These are phyloP conservation scores for Oegoconia quadripuncta DNA, from an alignment of 2,888 invertebrate species.

Conservation along the genomic window DNA sequence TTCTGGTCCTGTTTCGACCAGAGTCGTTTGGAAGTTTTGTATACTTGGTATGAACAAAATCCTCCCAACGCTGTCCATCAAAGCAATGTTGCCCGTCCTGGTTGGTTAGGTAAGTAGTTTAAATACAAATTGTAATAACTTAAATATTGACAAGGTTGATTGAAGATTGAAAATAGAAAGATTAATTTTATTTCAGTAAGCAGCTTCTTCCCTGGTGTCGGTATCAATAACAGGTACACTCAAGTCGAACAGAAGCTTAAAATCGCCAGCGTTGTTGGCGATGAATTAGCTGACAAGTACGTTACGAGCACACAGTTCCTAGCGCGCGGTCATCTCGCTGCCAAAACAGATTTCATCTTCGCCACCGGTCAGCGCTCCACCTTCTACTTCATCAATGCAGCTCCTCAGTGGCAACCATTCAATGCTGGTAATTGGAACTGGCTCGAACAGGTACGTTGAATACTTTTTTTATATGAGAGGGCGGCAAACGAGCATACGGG, in stretches of 20 bases:
- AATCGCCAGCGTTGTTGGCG: conserved; percentile 47
- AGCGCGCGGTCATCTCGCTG: conserved; percentile 80
- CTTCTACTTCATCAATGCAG: conserved; percentile 82
- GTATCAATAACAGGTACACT: conserved; percentile 56
- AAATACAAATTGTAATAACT: not conserved
- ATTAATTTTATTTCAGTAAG: conserved; percentile 47
- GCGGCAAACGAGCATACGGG: too few relatives aligned
- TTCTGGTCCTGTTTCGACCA: conserved; percentile 78
- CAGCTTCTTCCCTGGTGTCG: conserved; percentile 65
- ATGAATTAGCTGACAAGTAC: conserved; percentile 58
- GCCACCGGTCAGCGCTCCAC: conserved; percentile 78
- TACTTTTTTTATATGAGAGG: not conserved
- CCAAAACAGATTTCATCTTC: conserved; percentile 81
- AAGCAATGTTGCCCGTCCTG: conserved; percentile 63
- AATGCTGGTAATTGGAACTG: conserved; percentile 80
- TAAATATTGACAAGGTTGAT: not conserved
- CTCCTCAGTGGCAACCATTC: conserved; percentile 83
- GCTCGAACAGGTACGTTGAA: conserved; percentile 57
- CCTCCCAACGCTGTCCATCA: conserved; percentile 67
- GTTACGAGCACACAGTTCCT: conserved; percentile 64
- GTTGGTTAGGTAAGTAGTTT: conserved; percentile 53
- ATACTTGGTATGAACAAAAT: conserved; percentile 70
- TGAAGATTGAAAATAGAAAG: not conserved
- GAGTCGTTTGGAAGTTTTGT: conserved; percentile 65
- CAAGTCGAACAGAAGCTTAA: conserved; percentile 50